Evolutionary conservation across 2,888 invertebrate genomes (phyloP), one percentile per base, ranked within the genome.

Genomic region (Agonopterix alstromeriana): DNA sequence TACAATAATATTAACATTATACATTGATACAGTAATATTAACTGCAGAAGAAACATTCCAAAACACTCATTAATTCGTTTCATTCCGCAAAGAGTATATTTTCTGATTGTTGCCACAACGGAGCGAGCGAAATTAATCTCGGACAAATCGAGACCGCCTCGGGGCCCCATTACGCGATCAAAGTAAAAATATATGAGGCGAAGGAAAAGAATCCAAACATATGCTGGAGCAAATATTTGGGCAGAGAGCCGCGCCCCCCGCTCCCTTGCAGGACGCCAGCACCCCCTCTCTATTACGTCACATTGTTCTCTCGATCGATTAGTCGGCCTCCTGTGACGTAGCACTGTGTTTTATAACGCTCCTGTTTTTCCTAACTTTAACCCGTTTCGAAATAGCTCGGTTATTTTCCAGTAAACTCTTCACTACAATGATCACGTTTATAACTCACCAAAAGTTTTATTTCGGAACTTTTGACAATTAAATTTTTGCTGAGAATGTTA

Each of bases 111-210:
- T 61, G 65, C 65, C 64, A 54, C 59, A 55, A 53, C 58, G 60
- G 58, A 60, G 69, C 67, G 72, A 63, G 67, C 67, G 65, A 75
- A 84, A 86, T 83, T 84, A 84, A 83, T 86, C 78, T 78, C 70
- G 77, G 73, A 80, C 81, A 82, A 84, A 82, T 80, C 77, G 74
- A 64, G 68, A 67, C 67, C 70, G 82, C 82, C 84, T 70, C 69
- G 56, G 79, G 81, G 73, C 75, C 74, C 79, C 69, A 82, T 87
- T 86, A 83, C 73, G 56, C 75, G 77, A 82, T 83, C 82, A 83
- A 83, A 85, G 85, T 79, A 81, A 86, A 86, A 86, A 86, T 86
- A 87, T 86, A 86, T 86, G 87, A 86, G 77, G 80, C 84, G 80
- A 75, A 83, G 82, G 78, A 84, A 87, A 87, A 81, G 86, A 87